Evolutionary conservation across 2,888 invertebrate species (phyloP).

Genomic region (Caenorhabditis japonica): DNA sequence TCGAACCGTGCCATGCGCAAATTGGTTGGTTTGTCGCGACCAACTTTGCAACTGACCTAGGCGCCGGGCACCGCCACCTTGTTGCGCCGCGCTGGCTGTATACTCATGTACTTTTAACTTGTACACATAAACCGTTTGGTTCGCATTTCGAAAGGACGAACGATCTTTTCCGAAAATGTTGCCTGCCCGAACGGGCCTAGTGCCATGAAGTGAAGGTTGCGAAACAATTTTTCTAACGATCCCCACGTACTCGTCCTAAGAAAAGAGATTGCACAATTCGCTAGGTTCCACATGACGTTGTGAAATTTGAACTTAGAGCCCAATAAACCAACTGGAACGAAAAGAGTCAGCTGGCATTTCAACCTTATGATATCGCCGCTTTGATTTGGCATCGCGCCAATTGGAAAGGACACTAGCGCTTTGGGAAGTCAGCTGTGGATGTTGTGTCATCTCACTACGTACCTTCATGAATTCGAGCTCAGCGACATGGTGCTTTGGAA

Average conservation of each 20-base stretch:
- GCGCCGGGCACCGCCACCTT: conserved; percentile 35
- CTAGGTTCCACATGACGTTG: conserved; percentile 36
- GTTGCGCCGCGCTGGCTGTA: conserved; percentile 20
- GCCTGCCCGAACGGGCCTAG: conserved; percentile 6
- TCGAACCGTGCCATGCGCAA: conserved; percentile 42
- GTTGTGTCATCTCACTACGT: conserved; percentile 12
- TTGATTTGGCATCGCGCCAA: conserved; percentile 50
- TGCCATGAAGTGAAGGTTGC: conserved; percentile 46
- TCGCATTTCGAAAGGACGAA: conserved; percentile 17
- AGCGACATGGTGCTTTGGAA: conserved; percentile 74
- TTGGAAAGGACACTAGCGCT: conserved; percentile 48
- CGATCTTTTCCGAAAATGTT: conserved; percentile 10
- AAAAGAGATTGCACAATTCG: not conserved
- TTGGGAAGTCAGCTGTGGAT: conserved; percentile 29
- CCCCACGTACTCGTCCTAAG: not conserved
- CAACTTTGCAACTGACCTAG: conserved; percentile 37
- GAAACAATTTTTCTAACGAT: conserved; percentile 15
- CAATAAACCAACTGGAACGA: conserved; percentile 38
- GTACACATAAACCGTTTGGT: conserved; percentile 30
- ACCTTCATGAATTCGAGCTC: conserved; percentile 77
- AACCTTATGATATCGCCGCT: conserved; percentile 48
- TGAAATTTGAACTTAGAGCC: conserved; percentile 46
- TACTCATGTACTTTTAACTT: conserved; percentile 35
- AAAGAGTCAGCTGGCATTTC: conserved; percentile 46
- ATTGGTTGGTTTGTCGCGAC: conserved; percentile 39